These are phyloP conservation scores for Elaphurus davidianus DNA, from an alignment of 2,113 vertebrate species.

Conservation along the genomic window DNA sequence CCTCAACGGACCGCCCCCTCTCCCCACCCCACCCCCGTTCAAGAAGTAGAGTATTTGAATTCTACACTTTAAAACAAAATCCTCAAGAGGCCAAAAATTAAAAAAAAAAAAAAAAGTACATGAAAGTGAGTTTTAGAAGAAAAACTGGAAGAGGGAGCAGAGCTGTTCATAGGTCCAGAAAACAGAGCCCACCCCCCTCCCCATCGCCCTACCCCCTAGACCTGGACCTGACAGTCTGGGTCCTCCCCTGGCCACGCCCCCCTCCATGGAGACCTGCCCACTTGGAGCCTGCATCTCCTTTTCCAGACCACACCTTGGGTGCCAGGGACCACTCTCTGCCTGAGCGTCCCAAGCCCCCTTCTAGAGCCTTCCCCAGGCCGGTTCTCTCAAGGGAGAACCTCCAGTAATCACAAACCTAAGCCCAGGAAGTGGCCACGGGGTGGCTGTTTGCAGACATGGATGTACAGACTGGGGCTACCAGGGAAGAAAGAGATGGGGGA, in stretches of 20 bases:
- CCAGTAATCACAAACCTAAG: not conserved
- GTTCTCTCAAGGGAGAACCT: not conserved
- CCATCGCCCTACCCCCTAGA: rapidly evolving
- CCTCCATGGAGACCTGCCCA: not conserved
- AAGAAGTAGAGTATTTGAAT: not conserved
- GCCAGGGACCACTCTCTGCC: not conserved
- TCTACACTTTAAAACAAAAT: not conserved
- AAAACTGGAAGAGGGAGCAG: not conserved
- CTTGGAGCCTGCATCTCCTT: not conserved
- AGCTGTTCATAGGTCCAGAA: not conserved
- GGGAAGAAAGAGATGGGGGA: not conserved
- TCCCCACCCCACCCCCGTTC: not conserved
- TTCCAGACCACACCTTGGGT: not conserved
- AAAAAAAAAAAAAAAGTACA: not conserved
- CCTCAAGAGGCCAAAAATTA: not conserved
- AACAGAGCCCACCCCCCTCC: rapidly evolving
- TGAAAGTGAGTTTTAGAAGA: not conserved
- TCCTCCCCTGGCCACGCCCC: not conserved
- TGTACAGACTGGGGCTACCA: not conserved
- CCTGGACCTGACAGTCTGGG: not conserved
- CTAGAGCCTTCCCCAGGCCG: not conserved
- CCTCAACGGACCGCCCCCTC: not conserved
- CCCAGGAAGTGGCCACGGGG: not conserved
- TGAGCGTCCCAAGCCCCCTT: not conserved
- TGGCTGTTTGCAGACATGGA: not conserved